phyloP scores from a whole-genome alignment of 2,797 vertebrate genomes.

The Dipus sagitta region DNA sequence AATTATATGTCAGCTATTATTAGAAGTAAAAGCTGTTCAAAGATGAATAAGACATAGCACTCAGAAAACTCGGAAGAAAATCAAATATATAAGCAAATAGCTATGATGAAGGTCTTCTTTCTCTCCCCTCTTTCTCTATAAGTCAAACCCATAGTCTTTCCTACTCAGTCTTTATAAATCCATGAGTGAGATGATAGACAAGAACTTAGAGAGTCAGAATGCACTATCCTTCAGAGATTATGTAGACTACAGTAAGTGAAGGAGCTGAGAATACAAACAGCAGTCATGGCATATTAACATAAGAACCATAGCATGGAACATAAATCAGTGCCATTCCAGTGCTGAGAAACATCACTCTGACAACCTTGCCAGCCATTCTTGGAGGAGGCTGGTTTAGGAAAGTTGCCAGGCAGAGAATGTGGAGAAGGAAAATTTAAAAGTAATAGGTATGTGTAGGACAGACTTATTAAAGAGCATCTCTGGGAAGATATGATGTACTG shows the following conservation, averaged over 20 bases:
- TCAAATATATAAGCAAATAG: neutral
- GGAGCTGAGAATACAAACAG: neutral
- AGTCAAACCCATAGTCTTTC: neutral
- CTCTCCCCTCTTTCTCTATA: neutral
- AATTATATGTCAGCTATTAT: neutral
- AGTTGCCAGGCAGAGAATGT: neutral
- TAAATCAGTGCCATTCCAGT: neutral
- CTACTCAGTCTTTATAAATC: neutral
- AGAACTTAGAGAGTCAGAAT: neutral
- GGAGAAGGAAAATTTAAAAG: conserved; percentile 29
- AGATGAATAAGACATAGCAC: neutral
- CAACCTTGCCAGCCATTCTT: neutral
- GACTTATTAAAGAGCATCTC: neutral
- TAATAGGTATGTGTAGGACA: neutral
- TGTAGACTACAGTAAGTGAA: neutral
- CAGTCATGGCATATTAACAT: neutral
- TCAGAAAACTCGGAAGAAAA: neutral
- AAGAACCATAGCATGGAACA: neutral
- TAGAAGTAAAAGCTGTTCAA: neutral
- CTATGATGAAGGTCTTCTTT: neutral
- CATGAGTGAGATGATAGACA: neutral
- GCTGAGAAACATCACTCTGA: conserved; percentile 3
- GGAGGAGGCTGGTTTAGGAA: conserved; percentile 33
- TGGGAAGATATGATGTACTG: neutral
- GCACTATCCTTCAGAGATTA: neutral